Conservation (phyloP, 2,113 vertebrate species). For the Regulus satrapa region DNA sequence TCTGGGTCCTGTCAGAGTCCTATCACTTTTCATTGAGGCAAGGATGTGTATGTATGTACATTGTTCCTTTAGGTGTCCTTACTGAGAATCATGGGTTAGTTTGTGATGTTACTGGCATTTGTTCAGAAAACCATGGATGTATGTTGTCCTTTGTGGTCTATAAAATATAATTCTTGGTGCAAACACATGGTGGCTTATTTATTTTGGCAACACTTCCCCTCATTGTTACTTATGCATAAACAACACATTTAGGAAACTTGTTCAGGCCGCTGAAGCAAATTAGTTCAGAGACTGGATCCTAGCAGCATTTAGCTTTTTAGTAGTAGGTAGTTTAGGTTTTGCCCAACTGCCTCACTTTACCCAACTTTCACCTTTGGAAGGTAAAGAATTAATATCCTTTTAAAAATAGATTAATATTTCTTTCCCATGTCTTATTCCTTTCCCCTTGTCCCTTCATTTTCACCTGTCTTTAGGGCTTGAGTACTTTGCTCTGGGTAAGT, state of each 20-base stretch:
- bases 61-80: background rate
- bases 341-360: background rate
- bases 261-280: background rate
- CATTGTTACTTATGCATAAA: background rate
- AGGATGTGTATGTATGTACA: fast-evolving
- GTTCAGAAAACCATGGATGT: background rate
- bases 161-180: background rate
- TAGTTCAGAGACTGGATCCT: background rate
- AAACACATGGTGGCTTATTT: background rate
- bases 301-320: background rate
- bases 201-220: background rate
- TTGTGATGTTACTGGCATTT: background rate
- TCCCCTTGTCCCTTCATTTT: conserved; percentile 50
- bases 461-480: conserved; percentile 69
- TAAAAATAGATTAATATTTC: conserved; percentile 68
- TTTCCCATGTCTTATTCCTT: conserved; percentile 68
- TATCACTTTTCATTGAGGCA: background rate
- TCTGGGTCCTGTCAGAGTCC: background rate
- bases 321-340: background rate
- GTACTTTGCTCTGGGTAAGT: conserved; percentile 75
- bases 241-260: background rate
- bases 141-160: background rate
- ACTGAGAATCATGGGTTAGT: background rate
- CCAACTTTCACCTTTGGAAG: background rate
- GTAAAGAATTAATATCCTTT: conserved; percentile 19